Percentiles rank a stretch among this genome's conserved stretches.
phyloP scores from a whole-genome alignment of 2,888 invertebrate genomes.

The Diloba caeruleocephala region DNA sequence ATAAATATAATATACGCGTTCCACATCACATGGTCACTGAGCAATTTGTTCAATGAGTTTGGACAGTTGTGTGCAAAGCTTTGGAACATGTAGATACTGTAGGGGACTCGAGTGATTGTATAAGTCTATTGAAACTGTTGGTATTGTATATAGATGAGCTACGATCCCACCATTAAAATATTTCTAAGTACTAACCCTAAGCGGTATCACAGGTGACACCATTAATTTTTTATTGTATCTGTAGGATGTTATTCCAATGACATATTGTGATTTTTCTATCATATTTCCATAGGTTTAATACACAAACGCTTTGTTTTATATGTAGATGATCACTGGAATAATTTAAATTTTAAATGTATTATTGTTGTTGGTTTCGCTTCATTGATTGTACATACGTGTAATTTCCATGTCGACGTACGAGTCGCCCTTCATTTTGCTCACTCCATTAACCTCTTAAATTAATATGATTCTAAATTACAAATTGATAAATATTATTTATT shows the following conservation, averaged over 20 bases:
- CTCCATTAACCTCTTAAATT: slow-evolving; percentile 57
- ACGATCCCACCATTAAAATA: slow-evolving; percentile 88
- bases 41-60: neutral
- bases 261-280: slow-evolving; percentile 85
- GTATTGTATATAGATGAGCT: slow-evolving; percentile 88
- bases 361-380: slow-evolving; percentile 75
- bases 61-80: slow-evolving; percentile 58
- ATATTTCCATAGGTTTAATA: slow-evolving; percentile 80
- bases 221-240: slow-evolving; percentile 75
- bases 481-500: slow-evolving; percentile 57
- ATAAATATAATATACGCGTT: too few species aligned
- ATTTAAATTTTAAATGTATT: slow-evolving; percentile 71
- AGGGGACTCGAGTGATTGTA: slow-evolving; percentile 87
- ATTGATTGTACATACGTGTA: slow-evolving; percentile 68
- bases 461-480: slow-evolving; percentile 58
- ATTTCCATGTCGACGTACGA: slow-evolving; percentile 58
- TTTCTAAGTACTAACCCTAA: slow-evolving; percentile 86
- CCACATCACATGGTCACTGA: neutral
- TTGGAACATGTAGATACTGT: slow-evolving; percentile 69
- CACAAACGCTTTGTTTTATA: slow-evolving; percentile 71
- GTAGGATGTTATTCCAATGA: slow-evolving; percentile 84
- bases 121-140: slow-evolving; percentile 85
- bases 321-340: slow-evolving; percentile 68
- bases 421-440: slow-evolving; percentile 76
- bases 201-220: slow-evolving; percentile 82